These are phyloP conservation scores for Temnothorax curvispinosus DNA, from an alignment of 1,140 invertebrate genomes.

Conservation along the genomic window DNA sequence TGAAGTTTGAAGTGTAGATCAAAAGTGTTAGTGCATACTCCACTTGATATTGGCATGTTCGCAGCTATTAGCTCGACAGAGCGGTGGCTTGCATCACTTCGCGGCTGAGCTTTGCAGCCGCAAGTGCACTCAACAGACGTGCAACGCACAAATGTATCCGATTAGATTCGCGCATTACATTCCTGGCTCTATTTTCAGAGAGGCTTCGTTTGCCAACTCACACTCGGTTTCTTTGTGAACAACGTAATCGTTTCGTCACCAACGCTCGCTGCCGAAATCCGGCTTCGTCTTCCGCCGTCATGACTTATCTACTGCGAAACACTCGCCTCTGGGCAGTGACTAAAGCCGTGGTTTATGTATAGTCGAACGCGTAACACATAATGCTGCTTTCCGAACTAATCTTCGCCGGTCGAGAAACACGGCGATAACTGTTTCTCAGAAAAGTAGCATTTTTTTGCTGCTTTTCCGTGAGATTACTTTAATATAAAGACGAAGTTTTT, in stretches of 20 bases:
- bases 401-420: background rate
- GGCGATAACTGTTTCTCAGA: background rate
- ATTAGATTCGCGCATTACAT: slow-evolving; percentile 48
- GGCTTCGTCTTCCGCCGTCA: background rate
- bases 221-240: slow-evolving; percentile 37
- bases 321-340: slow-evolving; percentile 44
- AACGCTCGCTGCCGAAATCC: slow-evolving; percentile 49
- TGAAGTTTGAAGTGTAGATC: background rate
- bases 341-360: slow-evolving; percentile 50
- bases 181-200: slow-evolving; percentile 31
- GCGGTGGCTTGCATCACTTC: background rate
- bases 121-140: slow-evolving; percentile 43
- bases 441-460: background rate
- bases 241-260: slow-evolving; percentile 44
- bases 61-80: slow-evolving; percentile 43
- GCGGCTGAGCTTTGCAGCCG: slow-evolving; percentile 10
- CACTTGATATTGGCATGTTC: slow-evolving; percentile 13
- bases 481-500: background rate
- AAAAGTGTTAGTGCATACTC: background rate
- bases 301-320: slow-evolving; percentile 63
- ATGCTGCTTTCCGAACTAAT: slow-evolving; percentile 19
- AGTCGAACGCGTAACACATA: slow-evolving; percentile 37
- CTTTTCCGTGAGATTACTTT: background rate
- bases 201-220: slow-evolving; percentile 23
- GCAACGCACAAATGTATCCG: slow-evolving; percentile 54